Evolutionary conservation across 2,888 invertebrate species (phyloP), one percentile per base, ranked within the genome.

Genomic region (Ormia ochracea): DNA sequence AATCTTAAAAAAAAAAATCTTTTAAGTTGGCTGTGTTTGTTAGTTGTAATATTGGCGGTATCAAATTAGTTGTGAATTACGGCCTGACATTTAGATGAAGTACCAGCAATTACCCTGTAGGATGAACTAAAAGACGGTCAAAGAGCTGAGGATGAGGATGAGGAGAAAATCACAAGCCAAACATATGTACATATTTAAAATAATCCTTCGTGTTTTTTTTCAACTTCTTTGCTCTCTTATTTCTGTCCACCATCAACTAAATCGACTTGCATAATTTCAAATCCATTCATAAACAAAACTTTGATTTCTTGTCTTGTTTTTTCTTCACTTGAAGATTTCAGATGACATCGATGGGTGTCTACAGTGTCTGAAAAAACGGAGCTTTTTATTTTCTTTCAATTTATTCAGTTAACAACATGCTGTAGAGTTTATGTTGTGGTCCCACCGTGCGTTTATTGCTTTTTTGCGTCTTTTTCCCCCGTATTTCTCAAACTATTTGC

Each of bases 11-110:
- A n/a, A n/a, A n/a, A n/a, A 43, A 54, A 66, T 48, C 48, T 70
- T 75, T 48, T 43, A 26, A 45, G 61, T 77, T 73, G 69, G 78
- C 31, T 63, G 59, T n/a, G n/a, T 36, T 45, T 68, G 38, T 52
- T 72, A 19, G 63, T 63, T 58, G 66, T 70, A 50, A 50, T 58
- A 59, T 78, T 56, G 80, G 66, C 76, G 66, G 72, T 76, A 76
- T 80, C 80, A 80, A 80, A 80, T 80, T 78, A 74, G 86, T 86
- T 85, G 85, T 86, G 84, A 86, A 86, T 86, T 86, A 86, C 88
- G 86, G 85, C 85, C 85, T 88, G 87, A 87, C 87, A 88, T 87
- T 88, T 87, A 87, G 86, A 87, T 87, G 88, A 87, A 88, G 88
- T 87, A 87, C 85, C 86, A 86, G 85, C 80, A 80, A 80, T 80